Base-by-base conservation (phyloP, 1,140 invertebrate genomes). In the Zelostemma sp. region DNA sequence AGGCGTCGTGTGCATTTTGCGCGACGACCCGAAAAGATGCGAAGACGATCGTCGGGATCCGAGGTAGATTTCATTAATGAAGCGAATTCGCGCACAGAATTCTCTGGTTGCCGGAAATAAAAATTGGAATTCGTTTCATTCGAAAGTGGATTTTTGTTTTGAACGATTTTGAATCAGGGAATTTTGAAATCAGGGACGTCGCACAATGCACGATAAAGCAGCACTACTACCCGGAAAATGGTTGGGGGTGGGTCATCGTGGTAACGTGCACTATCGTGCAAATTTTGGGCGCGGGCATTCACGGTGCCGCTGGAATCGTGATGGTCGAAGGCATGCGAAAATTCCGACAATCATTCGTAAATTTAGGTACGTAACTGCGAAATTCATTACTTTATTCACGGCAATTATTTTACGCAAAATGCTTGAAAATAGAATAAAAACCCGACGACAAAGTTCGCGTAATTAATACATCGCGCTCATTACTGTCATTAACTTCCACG, bases 181-280 rank as follows among this genome's bases (percentile, higher is more conserved):
- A 1, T 41, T 43, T 46, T 86, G 84, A 70, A 86, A 35, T 2
- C 86, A 89, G 76, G 86, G 74, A 76, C 66, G 63, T 69, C 19
- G 74, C 76, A 15, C 62, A 68, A 48, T 80, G 65, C 49, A 87
- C 86, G 8, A 82, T 88, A 66, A 82, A 78, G 61, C 88, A 89
- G 67, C 88, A 91, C 72, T 90, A 90, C 76, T 91, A 90, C 68
- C 90, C 90, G 0, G 90, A 91, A 75, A 89, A 88, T 31, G 89
- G 89, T 49, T 91, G 90, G 90, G 90, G 90, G 11, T 91, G 90
- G 89, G 81, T 90, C 54, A 82, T 91, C 35, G 82, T 87, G 1
- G 71, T 82, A 6, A 85, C 86, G 8, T 84, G 86, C 14, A 80
- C 89, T 28, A 68, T 88, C 17, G 87, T 88, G 28, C 86, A 89